Conservation (phyloP, 1,140 invertebrate genomes). For the Portunus trituberculatus region DNA sequence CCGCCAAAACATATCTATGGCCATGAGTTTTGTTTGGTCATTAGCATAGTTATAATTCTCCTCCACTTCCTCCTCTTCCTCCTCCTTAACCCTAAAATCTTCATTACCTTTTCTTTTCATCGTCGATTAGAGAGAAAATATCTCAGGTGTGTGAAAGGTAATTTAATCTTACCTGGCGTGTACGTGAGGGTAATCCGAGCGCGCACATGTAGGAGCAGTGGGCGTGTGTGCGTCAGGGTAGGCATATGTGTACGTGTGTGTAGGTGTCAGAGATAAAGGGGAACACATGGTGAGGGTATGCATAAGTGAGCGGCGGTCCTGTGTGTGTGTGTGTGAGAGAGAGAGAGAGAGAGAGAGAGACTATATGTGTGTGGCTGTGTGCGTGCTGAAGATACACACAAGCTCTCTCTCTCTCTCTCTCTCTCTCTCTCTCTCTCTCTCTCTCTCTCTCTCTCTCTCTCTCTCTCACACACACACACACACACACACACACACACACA, state of each 20-base stretch:
- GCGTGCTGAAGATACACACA: too few relatives aligned
- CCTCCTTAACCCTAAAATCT: background rate
- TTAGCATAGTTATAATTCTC: too few relatives aligned
- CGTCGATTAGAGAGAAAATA: background rate
- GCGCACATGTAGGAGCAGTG: slow-evolving; percentile 7
- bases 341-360: slow-evolving; percentile 38
- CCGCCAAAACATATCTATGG: too few relatives aligned
- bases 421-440: too few relatives aligned
- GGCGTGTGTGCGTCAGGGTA: background rate
- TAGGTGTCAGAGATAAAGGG: slow-evolving; percentile 20
- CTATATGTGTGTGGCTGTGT: background rate
- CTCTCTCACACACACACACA: too few relatives aligned
- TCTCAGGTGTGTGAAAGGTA: background rate
- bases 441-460: too few relatives aligned
- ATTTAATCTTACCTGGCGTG: background rate
- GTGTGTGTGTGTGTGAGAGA: slow-evolving; percentile 52
- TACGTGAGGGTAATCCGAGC: background rate
- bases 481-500: slow-evolving; percentile 37
- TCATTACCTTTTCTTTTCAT: background rate
- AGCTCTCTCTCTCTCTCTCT: too few relatives aligned
- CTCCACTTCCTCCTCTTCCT: too few relatives aligned
- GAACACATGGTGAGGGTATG: background rate
- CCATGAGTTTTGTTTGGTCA: too few relatives aligned
- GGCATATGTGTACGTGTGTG: slow-evolving; percentile 18
- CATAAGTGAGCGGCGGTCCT: slow-evolving; percentile 1